Evolutionary conservation across 2,113 vertebrate species (phyloP).

Genomic region (Prolemur simus): DNA sequence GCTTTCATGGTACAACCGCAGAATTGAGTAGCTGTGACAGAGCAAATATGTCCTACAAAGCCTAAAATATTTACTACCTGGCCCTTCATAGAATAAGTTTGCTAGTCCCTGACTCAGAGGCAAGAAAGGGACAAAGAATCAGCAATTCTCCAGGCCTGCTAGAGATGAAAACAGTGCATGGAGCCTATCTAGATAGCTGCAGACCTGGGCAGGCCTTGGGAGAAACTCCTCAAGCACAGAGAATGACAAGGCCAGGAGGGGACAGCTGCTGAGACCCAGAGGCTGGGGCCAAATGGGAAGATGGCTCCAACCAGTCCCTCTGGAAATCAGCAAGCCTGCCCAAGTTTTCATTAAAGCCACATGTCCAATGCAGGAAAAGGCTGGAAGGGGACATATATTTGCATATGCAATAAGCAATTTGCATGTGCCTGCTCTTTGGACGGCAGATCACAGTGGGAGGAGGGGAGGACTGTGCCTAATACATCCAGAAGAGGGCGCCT

Average conservation of each 20-base stretch:
- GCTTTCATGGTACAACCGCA: not conserved
- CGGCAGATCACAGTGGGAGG: not conserved
- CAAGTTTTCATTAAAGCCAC: not conserved
- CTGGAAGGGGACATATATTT: not conserved
- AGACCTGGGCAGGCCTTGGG: not conserved
- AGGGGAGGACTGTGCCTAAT: not conserved
- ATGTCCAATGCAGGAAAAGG: not conserved
- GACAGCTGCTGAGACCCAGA: not conserved
- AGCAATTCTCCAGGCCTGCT: not conserved
- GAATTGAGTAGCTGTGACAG: not conserved
- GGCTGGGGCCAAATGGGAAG: not conserved
- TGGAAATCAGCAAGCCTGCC: too few relatives aligned
- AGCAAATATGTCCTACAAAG: not conserved
- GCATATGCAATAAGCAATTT: not conserved
- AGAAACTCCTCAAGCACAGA: not conserved
- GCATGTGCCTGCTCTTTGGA: too few relatives aligned
- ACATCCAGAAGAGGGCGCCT: not conserved
- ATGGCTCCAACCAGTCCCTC: not conserved
- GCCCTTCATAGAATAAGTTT: not conserved
- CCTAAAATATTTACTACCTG: not conserved
- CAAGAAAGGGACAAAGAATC: not conserved
- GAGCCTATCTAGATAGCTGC: not conserved
- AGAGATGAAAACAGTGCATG: not conserved
- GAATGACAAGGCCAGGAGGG: not conserved
- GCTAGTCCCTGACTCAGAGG: not conserved